Conservation (phyloP, 92 coral and sea anemone genomes). For the Parazoanthus darwini region DNA sequence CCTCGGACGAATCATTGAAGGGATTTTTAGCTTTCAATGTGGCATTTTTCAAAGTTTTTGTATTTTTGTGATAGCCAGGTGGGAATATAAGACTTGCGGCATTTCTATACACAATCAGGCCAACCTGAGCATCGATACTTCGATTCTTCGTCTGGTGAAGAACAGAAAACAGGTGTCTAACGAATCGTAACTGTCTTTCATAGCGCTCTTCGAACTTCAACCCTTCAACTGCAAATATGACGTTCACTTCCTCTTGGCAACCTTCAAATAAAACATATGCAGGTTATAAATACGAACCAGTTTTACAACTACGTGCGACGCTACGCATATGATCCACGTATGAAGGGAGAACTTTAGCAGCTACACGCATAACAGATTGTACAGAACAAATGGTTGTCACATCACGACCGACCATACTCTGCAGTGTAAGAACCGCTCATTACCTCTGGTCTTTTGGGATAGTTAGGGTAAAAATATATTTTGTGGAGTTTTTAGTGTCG, state of each 20-base stretch:
- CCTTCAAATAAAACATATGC: conserved; percentile 1
- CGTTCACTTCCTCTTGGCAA: conserved; percentile 1
- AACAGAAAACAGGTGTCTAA: background rate
- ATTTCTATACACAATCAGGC: background rate
- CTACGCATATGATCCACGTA: too few species aligned
- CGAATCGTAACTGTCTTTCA: background rate
- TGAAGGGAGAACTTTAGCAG: too few species aligned
- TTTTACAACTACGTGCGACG: too few species aligned
- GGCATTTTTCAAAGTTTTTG: background rate
- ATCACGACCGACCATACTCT: too few species aligned
- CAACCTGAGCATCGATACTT: background rate
- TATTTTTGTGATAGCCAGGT: background rate
- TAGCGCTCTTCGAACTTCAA: background rate
- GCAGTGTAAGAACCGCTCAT: too few species aligned
- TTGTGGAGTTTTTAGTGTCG: too few species aligned
- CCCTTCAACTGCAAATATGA: conserved; percentile 16
- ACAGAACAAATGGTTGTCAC: too few species aligned
- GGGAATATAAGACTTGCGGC: background rate
- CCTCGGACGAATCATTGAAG: background rate
- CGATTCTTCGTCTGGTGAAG: background rate
- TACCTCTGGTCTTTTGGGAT: too few species aligned
- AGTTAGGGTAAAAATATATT: too few species aligned
- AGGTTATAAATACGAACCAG: background rate
- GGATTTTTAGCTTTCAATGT: background rate
- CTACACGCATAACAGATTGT: too few species aligned